Evolutionary conservation across 2,113 vertebrate species (phyloP).

Genomic region (Chaetorhynchus papuensis): DNA sequence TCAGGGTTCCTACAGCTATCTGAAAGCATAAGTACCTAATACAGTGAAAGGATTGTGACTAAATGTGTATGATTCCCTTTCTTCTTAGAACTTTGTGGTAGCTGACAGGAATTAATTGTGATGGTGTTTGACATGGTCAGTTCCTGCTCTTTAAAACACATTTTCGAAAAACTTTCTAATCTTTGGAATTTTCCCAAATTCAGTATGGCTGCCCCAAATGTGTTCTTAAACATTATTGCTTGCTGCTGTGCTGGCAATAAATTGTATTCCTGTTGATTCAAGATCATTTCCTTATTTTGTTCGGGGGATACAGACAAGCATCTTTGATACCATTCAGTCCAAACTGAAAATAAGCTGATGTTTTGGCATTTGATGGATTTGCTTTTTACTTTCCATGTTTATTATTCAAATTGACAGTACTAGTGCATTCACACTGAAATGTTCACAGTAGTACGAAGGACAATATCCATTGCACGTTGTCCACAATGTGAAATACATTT

Average conservation of each 20-base stretch:
- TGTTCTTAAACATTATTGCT: background rate
- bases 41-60: background rate
- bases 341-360: background rate
- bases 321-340: background rate
- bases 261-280: background rate
- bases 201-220: background rate
- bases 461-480: background rate
- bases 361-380: background rate
- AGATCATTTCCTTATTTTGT: background rate
- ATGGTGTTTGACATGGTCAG: background rate
- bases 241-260: background rate
- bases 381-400: background rate
- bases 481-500: background rate
- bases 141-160: background rate
- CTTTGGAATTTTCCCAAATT: background rate
- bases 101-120: background rate
- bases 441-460: background rate
- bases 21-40: background rate
- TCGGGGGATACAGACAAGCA: background rate
- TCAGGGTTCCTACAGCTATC: background rate
- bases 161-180: background rate
- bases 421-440: background rate
- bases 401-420: background rate
- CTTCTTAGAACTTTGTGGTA: background rate
- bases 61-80: background rate